Conservation (phyloP, 92 coral and sea anemone species). For the Virgularia gustaviana region DNA sequence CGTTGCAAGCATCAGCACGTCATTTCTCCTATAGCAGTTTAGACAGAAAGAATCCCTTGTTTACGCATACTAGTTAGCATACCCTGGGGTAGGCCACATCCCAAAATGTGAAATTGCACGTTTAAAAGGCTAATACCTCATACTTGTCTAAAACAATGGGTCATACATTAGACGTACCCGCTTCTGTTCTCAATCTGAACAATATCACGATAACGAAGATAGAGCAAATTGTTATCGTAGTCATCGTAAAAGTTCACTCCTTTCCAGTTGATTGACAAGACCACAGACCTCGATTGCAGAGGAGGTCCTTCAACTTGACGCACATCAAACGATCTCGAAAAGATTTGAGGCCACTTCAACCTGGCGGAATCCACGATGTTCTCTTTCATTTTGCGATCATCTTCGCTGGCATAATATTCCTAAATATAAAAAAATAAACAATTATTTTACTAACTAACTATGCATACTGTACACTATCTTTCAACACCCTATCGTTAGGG, state of each 20-base stretch:
- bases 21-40: not conserved
- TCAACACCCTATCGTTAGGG: no score
- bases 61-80: no score
- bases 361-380: conserved; percentile 54
- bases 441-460: no score
- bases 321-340: conserved; percentile 69
- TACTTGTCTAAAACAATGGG: no score
- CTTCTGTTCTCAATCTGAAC: conserved; percentile 52
- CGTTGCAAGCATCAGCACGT: conserved; percentile 12
- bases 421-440: not conserved
- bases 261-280: conserved; percentile 56
- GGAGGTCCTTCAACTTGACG: conserved; percentile 68
- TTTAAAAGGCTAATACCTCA: no score
- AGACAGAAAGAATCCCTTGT: no score
- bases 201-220: conserved; percentile 38
- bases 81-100: no score
- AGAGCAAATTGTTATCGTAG: conserved; percentile 20
- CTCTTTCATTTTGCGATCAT: conserved; percentile 37
- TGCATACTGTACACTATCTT: no score
- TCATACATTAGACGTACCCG: no score
- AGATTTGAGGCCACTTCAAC: conserved; percentile 61
- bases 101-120: no score
- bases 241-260: conserved; percentile 46
- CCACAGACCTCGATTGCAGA: conserved; percentile 47
- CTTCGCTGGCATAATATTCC: conserved; percentile 12